Evolutionary conservation across 2,797 vertebrate species (phyloP).

Genomic region (Ctenosaura bakeri): DNA sequence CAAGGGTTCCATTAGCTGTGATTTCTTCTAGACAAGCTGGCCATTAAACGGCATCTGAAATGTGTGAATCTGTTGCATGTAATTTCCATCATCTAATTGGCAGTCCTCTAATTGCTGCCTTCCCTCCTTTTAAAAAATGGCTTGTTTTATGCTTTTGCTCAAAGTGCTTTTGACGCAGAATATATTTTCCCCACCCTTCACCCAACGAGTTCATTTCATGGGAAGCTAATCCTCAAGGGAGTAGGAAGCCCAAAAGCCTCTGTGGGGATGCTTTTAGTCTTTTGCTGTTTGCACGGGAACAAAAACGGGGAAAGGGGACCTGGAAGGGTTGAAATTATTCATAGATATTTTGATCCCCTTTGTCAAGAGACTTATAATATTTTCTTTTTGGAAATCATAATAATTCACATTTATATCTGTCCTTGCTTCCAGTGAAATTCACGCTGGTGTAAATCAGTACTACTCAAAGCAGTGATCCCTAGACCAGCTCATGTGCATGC

Average conservation of each 20-base stretch:
- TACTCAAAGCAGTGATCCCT: no score
- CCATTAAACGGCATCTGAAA: constrained; percentile 69
- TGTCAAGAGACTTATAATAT: background rate
- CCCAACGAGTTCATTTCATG: constrained; percentile 49
- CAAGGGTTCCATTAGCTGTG: constrained; percentile 51
- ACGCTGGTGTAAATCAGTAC: no score
- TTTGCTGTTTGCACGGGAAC: accelerated
- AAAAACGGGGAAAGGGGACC: background rate
- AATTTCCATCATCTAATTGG: constrained; percentile 75
- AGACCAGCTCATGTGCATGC: no score
- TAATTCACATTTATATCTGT: background rate
- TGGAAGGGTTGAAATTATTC: no score
- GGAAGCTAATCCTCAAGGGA: background rate
- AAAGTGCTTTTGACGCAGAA: constrained; percentile 55
- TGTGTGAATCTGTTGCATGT: constrained; percentile 74
- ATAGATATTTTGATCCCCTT: background rate
- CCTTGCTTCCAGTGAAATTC: no score
- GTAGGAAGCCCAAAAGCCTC: background rate
- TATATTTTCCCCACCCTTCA: constrained; percentile 42
- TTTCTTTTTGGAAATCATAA: no score
- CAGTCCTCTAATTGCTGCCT: constrained; percentile 77
- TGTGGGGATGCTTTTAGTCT: accelerated
- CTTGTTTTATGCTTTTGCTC: constrained; percentile 69
- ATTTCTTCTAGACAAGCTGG: constrained; percentile 57
- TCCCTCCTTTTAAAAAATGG: constrained; percentile 66